Conservation (phyloP, 2,797 vertebrate species). For the Oreonectes daqikongensis region DNA sequence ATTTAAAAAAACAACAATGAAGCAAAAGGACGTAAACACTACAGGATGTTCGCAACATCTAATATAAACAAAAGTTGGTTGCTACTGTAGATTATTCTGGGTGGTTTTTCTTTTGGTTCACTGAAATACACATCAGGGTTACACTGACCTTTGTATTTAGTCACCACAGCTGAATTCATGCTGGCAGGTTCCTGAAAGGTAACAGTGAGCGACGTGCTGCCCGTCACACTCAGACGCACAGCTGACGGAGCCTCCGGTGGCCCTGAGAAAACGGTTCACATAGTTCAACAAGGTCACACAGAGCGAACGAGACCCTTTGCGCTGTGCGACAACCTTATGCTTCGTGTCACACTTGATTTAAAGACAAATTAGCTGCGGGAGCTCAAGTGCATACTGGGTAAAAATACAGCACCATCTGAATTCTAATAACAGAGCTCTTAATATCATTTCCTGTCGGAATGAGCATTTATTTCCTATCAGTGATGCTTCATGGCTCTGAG, state of each 20-base stretch:
- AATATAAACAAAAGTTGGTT: neutral
- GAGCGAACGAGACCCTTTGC: neutral
- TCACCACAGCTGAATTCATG: slow-evolving; percentile 90
- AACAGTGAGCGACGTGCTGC: slow-evolving; percentile 89
- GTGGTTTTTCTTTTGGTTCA: no score
- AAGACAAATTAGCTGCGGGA: neutral
- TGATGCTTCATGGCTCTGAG: neutral
- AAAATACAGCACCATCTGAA: neutral
- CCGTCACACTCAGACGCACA: slow-evolving; percentile 88
- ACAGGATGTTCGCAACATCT: neutral
- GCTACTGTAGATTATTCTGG: neutral
- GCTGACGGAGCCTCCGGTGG: slow-evolving; percentile 86
- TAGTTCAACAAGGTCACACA: slow-evolving; percentile 58
- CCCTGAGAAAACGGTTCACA: slow-evolving; percentile 71
- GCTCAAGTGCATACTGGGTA: neutral
- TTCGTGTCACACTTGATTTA: neutral
- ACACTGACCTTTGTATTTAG: slow-evolving; percentile 90
- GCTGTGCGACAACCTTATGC: neutral
- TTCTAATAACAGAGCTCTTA: neutral
- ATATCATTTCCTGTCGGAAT: neutral
- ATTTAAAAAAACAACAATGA: neutral
- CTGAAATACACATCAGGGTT: slow-evolving; percentile 6
- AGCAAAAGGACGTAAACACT: neutral
- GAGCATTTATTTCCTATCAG: neutral
- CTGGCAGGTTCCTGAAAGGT: slow-evolving; percentile 91